Base-by-base conservation (phyloP, 92 coral and sea anemone genomes). In the Plumapathes pennacea region DNA sequence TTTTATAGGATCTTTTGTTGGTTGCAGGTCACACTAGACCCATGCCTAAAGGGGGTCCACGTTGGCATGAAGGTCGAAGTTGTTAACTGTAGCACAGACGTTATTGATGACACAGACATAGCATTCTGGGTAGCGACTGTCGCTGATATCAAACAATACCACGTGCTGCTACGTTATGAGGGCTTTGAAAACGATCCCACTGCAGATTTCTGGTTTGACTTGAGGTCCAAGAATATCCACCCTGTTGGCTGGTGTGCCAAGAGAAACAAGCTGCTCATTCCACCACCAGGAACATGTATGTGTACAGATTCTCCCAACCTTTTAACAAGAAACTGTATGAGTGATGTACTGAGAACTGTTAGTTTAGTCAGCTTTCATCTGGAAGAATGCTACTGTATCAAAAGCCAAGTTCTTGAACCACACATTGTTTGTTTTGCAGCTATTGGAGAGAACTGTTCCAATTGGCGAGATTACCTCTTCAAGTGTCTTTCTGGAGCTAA, bases 201-300 rank as follows among this genome's bases (percentile, higher is more conserved):
- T 8, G 98, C 92, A 0, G 98, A 92, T 77, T 92, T 92, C 53
- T 92, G 98, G 98, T 92, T 92, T 69, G 98, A 92, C 53, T 58
- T 92, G 39, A 65, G 98, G 42, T 92, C 94, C 28, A 77, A 71
- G 40, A 89, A 92, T 65, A 92, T 92, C 25, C 98, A 92, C 67
- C 98, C 98, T 1, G 98, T 92, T 13, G 98, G 98, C 7, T 92
- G 98, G 98, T 92, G 98, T 74, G 98, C 98, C 2, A 89, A 86
- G 81, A 77, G 95, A 60, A 92, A 92, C 75, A 92, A 92, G 31
- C 86, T 89, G 12, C 75, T 92, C 42, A 92, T 92, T 43, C 98
- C 98, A 12, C 96, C 98, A 4, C 98, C 90, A 80, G 96, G 98
- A 88, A 83, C 15, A 39, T n/a, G n/a, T 36, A 36, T 10, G n/a